Evolutionary conservation across 92 coral and sea anemone species (phyloP), one percentile per base, ranked within the genome.

Genomic region (Phenganax subtilis): DNA sequence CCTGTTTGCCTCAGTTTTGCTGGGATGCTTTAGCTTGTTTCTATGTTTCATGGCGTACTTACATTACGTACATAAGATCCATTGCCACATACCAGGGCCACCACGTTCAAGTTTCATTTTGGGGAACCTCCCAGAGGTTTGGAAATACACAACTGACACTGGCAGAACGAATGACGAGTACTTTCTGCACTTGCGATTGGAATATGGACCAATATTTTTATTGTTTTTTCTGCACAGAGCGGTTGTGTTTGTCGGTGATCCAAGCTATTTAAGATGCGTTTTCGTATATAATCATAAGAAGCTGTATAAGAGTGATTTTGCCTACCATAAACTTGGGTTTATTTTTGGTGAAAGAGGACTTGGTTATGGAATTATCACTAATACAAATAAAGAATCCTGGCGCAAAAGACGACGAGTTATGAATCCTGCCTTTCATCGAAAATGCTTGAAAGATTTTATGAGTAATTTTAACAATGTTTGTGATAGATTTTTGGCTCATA

Each of bases 61-160:
- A 51, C 31, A 8, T 6, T 69, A 69, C 30, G 16, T 69, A 17
- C 75, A 69, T 51, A 69, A 69, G 14, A 69, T 69, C 55, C 6
- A 69, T 51, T 52, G 27, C 14, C 75, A 69, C 31, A 17, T 69
- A n/a, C 75, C 75, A 30, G 75, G 75, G 30, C 75, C 75, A 51
- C 75, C 75, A 7, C 75, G 75, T 30, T 69, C 75, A 16, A 69
- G 75, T 69, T 69, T 69, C 55, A 69, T 69, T 6, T 25, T 69
- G 17, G 75, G 75, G 4, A 31, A 69, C 31, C 75, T 69, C 16
- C 75, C 54, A 27, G 75, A 69, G 25, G 8, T 69, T 69, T 12
- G 15, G 75, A 51, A 31, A 69, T 69, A 69, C 75, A 8, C 15
- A 30, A n/a, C 52, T 51, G n/a, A 6, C 7, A 61, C 67, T 14